Percentiles rank a stretch among this genome's conserved stretches.
phyloP scores from a whole-genome alignment of 2,113 vertebrate species.

The Cavia porcellus region DNA sequence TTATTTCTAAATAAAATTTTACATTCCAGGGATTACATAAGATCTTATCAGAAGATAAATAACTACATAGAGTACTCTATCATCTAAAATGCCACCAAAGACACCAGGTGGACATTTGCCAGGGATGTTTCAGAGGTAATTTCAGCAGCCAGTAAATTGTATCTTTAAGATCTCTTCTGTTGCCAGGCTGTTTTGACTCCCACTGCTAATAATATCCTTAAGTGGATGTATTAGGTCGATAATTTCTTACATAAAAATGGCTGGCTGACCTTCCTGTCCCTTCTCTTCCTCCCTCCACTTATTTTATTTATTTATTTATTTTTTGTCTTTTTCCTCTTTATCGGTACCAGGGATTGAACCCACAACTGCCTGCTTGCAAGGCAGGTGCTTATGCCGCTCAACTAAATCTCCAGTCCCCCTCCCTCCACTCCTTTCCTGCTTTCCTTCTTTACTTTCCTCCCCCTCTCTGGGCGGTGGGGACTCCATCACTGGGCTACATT shows the following conservation, averaged over 20 bases:
- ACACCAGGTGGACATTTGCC: background rate
- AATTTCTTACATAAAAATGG: constrained; percentile 50
- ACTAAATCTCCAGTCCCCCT: too few relatives aligned
- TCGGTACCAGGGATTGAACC: too few relatives aligned
- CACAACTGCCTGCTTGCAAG: too few relatives aligned
- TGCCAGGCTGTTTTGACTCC: constrained; percentile 39
- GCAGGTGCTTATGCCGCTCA: too few relatives aligned
- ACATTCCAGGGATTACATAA: constrained; percentile 38
- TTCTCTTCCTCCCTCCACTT: background rate
- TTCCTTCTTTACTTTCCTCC: background rate
- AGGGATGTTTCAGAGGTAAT: background rate
- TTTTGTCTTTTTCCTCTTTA: too few relatives aligned
- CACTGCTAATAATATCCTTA: background rate
- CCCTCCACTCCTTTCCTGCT: background rate
- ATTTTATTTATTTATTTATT: too few relatives aligned
- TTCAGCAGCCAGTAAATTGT: background rate
- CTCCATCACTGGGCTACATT: background rate
- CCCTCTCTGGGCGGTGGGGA: background rate
- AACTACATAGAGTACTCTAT: background rate
- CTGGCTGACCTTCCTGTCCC: background rate
- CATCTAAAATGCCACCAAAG: background rate
- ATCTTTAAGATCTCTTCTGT: constrained; percentile 41
- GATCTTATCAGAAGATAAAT: background rate
- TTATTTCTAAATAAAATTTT: constrained; percentile 50
- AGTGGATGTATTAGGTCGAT: background rate